Evolutionary conservation across 1,140 invertebrate species (phyloP).

Genomic region (Apis laboriosa): DNA sequence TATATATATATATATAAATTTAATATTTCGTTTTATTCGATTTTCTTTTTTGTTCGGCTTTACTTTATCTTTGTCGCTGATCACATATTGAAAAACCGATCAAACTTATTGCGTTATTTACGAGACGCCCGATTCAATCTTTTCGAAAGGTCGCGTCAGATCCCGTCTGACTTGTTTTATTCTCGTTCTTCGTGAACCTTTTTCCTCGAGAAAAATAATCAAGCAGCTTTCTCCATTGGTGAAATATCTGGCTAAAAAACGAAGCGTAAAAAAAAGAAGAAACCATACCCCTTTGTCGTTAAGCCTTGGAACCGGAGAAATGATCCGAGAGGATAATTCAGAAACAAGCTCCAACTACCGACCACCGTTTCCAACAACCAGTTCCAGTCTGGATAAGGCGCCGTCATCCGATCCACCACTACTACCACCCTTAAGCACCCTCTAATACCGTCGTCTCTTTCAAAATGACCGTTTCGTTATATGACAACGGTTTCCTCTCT

Average conservation of each 20-base stretch:
- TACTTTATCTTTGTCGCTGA: too few species aligned
- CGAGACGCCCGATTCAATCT: too few species aligned
- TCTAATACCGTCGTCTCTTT: slow-evolving; percentile 34
- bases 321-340: slow-evolving; percentile 60
- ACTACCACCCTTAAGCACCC: slow-evolving; percentile 53
- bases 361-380: neutral
- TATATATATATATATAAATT: too few species aligned
- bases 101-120: too few species aligned
- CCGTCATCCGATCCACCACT: slow-evolving; percentile 55
- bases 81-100: too few species aligned
- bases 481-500: neutral
- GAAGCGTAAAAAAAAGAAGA: slow-evolving; percentile 12
- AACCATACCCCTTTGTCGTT: slow-evolving; percentile 51
- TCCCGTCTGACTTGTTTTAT: too few species aligned
- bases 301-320: slow-evolving; percentile 59
- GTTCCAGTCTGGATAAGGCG: slow-evolving; percentile 33
- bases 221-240: slow-evolving; percentile 24
- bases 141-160: too few species aligned
- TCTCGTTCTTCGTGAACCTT: neutral
- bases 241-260: slow-evolving; percentile 62
- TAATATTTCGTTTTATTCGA: too few species aligned
- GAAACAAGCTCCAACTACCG: slow-evolving; percentile 55
- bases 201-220: slow-evolving; percentile 54
- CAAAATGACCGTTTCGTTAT: slow-evolving; percentile 17
- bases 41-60: too few species aligned